These are phyloP conservation scores for Cryptocheilus praepositus DNA, from an alignment of 2,888 invertebrate genomes.

Conservation along the genomic window DNA sequence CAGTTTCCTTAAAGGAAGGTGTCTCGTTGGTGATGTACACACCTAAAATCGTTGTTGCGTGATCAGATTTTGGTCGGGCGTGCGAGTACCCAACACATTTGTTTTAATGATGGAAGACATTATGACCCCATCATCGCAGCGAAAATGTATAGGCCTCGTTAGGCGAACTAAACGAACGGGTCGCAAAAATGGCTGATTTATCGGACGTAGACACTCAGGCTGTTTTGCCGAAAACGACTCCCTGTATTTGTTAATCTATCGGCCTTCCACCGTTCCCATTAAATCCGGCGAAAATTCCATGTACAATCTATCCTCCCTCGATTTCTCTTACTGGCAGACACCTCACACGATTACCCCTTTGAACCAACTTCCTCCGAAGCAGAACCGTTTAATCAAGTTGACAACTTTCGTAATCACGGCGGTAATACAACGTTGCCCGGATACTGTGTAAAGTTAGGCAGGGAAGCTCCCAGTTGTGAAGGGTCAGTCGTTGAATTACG, in stretches of 20 bases:
- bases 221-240: slow-evolving; percentile 41
- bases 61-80: too few species aligned
- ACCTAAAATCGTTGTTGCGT: too few species aligned
- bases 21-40: too few species aligned
- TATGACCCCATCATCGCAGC: too few species aligned
- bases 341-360: slow-evolving; percentile 60
- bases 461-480: slow-evolving; percentile 6
- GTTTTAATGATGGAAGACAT: too few species aligned
- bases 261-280: slow-evolving; percentile 16
- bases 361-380: slow-evolving; percentile 54
- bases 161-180: too few species aligned
- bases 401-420: slow-evolving; percentile 59
- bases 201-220: background rate
- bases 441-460: slow-evolving; percentile 40
- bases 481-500: slow-evolving; percentile 42
- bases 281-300: slow-evolving; percentile 49
- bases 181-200: too few species aligned
- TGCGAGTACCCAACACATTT: too few species aligned
- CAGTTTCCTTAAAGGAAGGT: too few species aligned
- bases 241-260: slow-evolving; percentile 30
- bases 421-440: slow-evolving; percentile 45
- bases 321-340: slow-evolving; percentile 39
- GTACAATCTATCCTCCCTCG: slow-evolving; percentile 20
- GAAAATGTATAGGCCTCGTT: too few species aligned
- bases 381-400: slow-evolving; percentile 59